Evolutionary conservation across 2,888 invertebrate species (phyloP).

Genomic region (Pseudococcus viburni): DNA sequence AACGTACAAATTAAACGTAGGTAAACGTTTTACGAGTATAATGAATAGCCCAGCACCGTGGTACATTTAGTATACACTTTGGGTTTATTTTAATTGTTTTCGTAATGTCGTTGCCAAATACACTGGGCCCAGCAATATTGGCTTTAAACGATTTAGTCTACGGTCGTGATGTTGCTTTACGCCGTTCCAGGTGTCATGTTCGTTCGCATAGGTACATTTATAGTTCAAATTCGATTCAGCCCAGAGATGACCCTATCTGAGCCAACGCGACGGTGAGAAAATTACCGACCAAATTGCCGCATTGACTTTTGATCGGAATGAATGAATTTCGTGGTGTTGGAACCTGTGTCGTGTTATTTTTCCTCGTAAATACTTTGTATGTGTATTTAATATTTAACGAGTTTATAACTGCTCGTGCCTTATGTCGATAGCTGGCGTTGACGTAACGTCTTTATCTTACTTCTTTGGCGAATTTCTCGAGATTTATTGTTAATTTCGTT

Average conservation of each 20-base stretch:
- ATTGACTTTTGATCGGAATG: background rate
- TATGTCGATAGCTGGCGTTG: no score
- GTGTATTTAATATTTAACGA: background rate
- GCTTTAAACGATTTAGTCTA: slow-evolving; percentile 20
- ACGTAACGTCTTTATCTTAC: no score
- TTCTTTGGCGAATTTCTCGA: no score
- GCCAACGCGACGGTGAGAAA: slow-evolving; percentile 19
- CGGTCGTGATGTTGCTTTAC: slow-evolving; percentile 8
- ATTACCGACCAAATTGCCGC: background rate
- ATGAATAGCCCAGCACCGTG: background rate
- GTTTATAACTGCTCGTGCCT: background rate
- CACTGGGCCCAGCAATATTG: background rate
- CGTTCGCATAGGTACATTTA: background rate
- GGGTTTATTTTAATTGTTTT: slow-evolving; percentile 17
- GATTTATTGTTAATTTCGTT: no score
- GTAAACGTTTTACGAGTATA: background rate
- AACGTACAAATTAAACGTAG: background rate
- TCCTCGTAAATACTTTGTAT: background rate
- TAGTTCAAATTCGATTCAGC: background rate
- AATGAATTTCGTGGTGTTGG: slow-evolving; percentile 11
- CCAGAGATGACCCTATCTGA: background rate
- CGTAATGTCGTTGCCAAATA: slow-evolving; percentile 27
- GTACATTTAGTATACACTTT: background rate
- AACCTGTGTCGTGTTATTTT: background rate
- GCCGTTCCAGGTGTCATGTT: slow-evolving; percentile 2